Base-by-base conservation (phyloP, 1,140 invertebrate species). In the Monomorium pharaonis region DNA sequence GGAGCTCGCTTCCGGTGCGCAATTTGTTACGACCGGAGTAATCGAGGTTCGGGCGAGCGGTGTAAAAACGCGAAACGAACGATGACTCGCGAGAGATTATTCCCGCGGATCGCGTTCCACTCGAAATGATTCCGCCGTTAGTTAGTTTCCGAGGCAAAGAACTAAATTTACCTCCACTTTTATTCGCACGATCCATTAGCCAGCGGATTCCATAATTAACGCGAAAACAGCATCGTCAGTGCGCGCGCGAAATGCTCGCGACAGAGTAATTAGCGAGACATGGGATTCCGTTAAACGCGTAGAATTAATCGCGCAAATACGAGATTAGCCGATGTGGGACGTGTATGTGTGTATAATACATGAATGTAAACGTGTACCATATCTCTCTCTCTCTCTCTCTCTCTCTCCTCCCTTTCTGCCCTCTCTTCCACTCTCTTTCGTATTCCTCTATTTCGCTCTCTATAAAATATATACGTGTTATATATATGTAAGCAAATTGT, bases 211-310 rank as follows among this genome's bases (percentile, higher is more conserved):
- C 78, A 47, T 83, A 83, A 85, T 85, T 77, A 77, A 85, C 74
- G 77, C 33, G 76, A 86, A 70, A 80, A 60, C 56, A 58, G 81
- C 69, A 47, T 74, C 81, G 87, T 86, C 60, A 56, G 62, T 44
- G 54, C 49, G 77, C 77, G 88, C 85, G 85, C 75, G 84, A 92
- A 91, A 88, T 86, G 86, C 85, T 87, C 88, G 86, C 89, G 91
- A 92, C 90, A 92, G 92, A 93, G 92, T 94, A 94, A 94, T 94
- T 93, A 93, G 91, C 90, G 92, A 92, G 90, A 92, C 92, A 93
- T 92, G 91, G 92, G 93, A 93, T 93, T 93, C 92, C 92, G 92
- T 93, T 93, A 93, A 93, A 92, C 89, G 90, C 87, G 86, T 88
- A 86, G 90, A 94, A 93, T 94, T 93, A 93, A 94, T 93, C 91